Evolutionary conservation across 2,797 vertebrate genomes (phyloP).

Genomic region (Tolypeutes matacus): DNA sequence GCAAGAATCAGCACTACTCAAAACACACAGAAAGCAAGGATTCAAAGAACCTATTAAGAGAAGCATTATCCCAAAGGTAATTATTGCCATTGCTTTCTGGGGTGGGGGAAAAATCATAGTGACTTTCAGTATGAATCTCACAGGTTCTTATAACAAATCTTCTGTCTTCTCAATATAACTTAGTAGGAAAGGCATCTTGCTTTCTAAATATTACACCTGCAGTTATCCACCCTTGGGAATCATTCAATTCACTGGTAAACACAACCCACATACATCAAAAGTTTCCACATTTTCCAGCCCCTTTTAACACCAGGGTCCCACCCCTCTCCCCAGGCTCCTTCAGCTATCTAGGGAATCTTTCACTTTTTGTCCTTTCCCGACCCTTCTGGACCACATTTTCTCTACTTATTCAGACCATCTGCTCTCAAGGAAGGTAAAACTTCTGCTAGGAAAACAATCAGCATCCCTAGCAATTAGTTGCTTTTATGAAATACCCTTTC

Average conservation of each 20-base stretch:
- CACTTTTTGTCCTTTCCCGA: conserved; percentile 94
- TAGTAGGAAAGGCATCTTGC: conserved; percentile 75
- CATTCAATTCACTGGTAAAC: conserved; percentile 75
- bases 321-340: conserved; percentile 91
- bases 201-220: conserved; percentile 87
- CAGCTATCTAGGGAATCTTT: conserved; percentile 94
- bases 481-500: conserved; percentile 64
- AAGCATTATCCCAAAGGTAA: conserved; percentile 46
- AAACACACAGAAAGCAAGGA: conserved; percentile 40
- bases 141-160: conserved; percentile 61
- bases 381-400: conserved; percentile 93
- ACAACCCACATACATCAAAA: conserved; percentile 89
- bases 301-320: conserved; percentile 87
- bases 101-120: conserved; percentile 55
- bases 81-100: conserved; percentile 60
- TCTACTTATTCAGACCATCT: conserved; percentile 96
- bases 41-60: conserved; percentile 52
- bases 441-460: conserved; percentile 73
- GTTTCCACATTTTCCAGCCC: conserved; percentile 88
- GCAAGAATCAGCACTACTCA: not conserved
- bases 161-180: conserved; percentile 69
- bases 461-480: conserved; percentile 73
- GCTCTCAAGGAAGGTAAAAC: conserved; percentile 90
- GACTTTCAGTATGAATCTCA: conserved; percentile 65
- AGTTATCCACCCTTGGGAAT: conserved; percentile 79